phyloP scores from a whole-genome alignment of 2,888 invertebrate genomes.

The Caenorhabditis zanzibari region DNA sequence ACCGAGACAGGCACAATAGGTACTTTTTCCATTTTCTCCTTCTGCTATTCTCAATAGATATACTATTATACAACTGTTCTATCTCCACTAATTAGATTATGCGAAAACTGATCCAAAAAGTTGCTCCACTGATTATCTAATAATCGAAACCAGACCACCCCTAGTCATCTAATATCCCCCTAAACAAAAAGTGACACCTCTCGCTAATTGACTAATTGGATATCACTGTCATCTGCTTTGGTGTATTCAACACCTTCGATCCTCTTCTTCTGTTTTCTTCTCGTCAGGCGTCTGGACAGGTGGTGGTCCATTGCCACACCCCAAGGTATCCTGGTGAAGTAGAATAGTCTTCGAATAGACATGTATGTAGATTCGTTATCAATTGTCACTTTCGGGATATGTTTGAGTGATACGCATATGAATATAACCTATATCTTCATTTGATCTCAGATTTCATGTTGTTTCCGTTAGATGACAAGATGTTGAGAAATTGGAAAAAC shows the following conservation, averaged over 20 bases:
- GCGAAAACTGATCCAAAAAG: not conserved
- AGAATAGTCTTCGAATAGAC: slow-evolving; percentile 3
- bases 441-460: not conserved
- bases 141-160: not conserved
- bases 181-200: slow-evolving; percentile 45
- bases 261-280: not conserved
- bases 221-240: slow-evolving; percentile 47
- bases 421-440: slow-evolving; percentile 42
- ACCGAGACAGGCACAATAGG: too few species aligned
- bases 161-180: not conserved
- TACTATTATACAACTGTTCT: too few species aligned
- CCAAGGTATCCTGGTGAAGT: not conserved
- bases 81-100: slow-evolving; percentile 1
- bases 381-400: slow-evolving; percentile 45
- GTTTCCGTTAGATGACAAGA: not conserved
- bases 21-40: too few species aligned
- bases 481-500: not conserved
- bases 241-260: slow-evolving; percentile 44
- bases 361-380: slow-evolving; percentile 24
- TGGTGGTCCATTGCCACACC: slow-evolving; percentile 42
- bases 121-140: not conserved
- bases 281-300: slow-evolving; percentile 26
- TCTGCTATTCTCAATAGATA: too few species aligned
- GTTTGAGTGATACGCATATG: slow-evolving; percentile 40
- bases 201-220: slow-evolving; percentile 64